Percentiles rank a stretch among this genome's conserved stretches.
phyloP scores from a whole-genome alignment of 2,113 vertebrate species.

The Zosterops japonicus region DNA sequence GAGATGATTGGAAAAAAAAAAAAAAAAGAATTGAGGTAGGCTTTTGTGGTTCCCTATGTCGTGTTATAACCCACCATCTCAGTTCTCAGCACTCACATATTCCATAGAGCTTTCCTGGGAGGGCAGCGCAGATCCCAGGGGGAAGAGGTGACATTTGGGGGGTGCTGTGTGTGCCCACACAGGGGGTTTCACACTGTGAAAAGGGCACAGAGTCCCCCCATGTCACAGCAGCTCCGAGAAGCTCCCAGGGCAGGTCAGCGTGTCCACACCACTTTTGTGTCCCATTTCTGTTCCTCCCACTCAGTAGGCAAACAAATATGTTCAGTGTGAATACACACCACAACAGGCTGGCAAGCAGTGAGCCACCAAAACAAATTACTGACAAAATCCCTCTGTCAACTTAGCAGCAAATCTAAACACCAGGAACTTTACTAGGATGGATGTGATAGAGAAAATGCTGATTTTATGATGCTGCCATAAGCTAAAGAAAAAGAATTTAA shows the following conservation, averaged over 20 bases:
- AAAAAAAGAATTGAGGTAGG: background rate
- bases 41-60: background rate
- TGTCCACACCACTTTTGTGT: background rate
- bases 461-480: background rate
- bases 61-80: background rate
- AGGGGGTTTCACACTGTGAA: background rate
- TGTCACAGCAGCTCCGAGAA: slow-evolving; percentile 37
- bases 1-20: background rate
- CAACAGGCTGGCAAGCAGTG: slow-evolving; percentile 36
- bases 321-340: slow-evolving; percentile 49
- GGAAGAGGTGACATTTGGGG: background rate
- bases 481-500: background rate
- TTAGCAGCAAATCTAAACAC: background rate
- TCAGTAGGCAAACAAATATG: slow-evolving; percentile 38
- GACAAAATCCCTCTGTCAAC: slow-evolving; percentile 55
- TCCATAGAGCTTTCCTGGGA: background rate
- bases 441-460: background rate
- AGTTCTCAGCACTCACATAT: background rate
- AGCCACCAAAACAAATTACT: slow-evolving; percentile 61
- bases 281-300: slow-evolving; percentile 34
- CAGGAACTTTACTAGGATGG: background rate
- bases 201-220: background rate
- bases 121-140: background rate
- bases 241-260: slow-evolving; percentile 27
- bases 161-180: background rate